A percentile compares a stretch with the other conserved stretches of the same genome.
These are phyloP conservation scores for Cheilosia impressa DNA, from an alignment of 2,888 invertebrate species.

Conservation along the genomic window DNA sequence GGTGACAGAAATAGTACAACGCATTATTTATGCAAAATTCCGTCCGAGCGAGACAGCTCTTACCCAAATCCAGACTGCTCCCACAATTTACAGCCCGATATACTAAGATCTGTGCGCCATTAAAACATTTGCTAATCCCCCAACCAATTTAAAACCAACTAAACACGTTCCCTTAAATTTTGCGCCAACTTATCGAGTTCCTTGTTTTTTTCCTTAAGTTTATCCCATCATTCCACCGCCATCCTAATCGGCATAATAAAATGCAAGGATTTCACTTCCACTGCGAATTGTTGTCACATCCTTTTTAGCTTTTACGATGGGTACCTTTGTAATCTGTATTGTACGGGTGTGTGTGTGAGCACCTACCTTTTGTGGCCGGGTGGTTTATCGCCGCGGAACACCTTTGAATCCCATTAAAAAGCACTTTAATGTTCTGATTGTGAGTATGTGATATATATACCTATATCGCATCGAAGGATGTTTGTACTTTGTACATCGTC, in stretches of 20 bases:
- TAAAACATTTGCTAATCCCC: not conserved
- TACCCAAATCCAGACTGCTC: no score
- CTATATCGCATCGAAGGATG: constrained; percentile 13
- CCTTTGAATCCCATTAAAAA: constrained; percentile 52
- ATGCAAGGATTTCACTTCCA: constrained; percentile 31
- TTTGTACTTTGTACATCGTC: not conserved
- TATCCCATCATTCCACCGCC: constrained; percentile 1
- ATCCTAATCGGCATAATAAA: constrained; percentile 34
- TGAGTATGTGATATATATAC: not conserved
- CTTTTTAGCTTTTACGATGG: constrained; percentile 13
- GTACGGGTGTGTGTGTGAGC: not conserved
- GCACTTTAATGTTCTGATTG: constrained; percentile 49
- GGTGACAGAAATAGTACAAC: no score
- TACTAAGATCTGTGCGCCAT: no score
- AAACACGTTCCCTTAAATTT: not conserved
- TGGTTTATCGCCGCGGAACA: constrained; percentile 25
- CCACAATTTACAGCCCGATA: no score
- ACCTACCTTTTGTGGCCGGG: not conserved
- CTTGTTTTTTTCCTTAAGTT: not conserved
- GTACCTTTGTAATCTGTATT: not conserved
- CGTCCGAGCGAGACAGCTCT: no score
- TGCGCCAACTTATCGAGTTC: constrained; percentile 5
- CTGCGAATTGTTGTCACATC: constrained; percentile 45
- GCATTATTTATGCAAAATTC: no score
- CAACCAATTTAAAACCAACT: not conserved